phyloP scores from a whole-genome alignment of 2,797 vertebrate species.

The Crenuchus spilurus region DNA sequence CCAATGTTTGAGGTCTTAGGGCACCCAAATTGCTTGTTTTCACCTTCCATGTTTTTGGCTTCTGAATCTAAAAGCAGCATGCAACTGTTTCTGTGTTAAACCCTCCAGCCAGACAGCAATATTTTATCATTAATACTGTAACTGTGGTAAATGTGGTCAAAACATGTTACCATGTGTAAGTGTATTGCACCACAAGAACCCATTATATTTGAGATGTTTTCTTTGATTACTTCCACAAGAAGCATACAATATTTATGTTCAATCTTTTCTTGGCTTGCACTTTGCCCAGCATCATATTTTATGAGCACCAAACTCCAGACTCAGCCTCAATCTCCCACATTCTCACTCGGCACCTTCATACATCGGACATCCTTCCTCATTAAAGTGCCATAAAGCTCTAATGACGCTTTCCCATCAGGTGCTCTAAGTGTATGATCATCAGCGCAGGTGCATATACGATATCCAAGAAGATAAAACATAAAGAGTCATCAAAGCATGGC shows the following conservation, averaged over 20 bases:
- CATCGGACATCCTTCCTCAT: not conserved
- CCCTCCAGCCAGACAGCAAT: not conserved
- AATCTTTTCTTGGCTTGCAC: not conserved
- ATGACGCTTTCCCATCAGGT: conserved; percentile 11
- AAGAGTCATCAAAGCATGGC: not conserved
- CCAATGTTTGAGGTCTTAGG: too few species aligned
- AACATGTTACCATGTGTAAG: not conserved
- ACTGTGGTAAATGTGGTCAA: conserved; percentile 4
- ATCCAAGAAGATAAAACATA: conserved; percentile 21
- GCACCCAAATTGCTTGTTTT: too few species aligned
- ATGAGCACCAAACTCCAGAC: not conserved
- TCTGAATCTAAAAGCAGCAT: too few species aligned
- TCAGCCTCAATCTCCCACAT: not conserved
- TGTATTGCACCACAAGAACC: not conserved
- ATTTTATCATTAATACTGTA: not conserved
- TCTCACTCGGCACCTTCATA: not conserved
- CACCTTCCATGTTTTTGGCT: too few species aligned
- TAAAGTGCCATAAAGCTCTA: conserved; percentile 7
- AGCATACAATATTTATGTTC: conserved; percentile 2
- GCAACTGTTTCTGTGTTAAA: too few species aligned
- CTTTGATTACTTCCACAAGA: conserved; percentile 16
- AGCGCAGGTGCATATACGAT: not conserved
- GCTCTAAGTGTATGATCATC: conserved; percentile 1
- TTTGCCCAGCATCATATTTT: not conserved
- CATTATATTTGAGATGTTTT: not conserved